Percentiles rank a stretch among this genome's conserved stretches.
Conservation (phyloP, 1,140 invertebrate genomes). For the Pseudomyrmex gracilis region DNA sequence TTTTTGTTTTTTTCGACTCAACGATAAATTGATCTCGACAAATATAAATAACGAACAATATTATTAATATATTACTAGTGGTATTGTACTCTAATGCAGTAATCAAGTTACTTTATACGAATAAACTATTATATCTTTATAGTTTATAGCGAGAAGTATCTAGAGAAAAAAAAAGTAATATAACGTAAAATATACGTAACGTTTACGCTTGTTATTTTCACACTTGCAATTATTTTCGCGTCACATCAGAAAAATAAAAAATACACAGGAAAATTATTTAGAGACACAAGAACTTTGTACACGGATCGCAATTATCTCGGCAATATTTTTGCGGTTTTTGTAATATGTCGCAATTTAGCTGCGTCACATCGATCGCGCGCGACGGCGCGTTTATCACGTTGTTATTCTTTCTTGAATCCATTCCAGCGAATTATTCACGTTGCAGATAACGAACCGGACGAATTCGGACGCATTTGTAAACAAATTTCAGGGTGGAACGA, state of each 20-base stretch:
- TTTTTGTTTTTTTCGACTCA: background rate
- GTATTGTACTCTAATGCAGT: background rate
- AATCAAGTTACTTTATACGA: background rate
- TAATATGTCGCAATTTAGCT: conserved; percentile 16
- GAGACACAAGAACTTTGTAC: conserved; percentile 1
- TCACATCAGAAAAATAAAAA: background rate
- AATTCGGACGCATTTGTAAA: conserved; percentile 47
- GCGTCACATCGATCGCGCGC: conserved; percentile 22
- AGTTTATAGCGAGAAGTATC: background rate
- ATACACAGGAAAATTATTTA: background rate
- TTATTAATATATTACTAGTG: background rate
- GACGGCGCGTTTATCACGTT: conserved; percentile 48
- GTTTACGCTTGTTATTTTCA: conserved; percentile 3
- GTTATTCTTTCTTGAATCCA: conserved; percentile 59
- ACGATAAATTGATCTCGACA: background rate
- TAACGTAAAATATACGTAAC: too few species aligned
- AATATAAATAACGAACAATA: background rate
- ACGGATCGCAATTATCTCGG: conserved; percentile 11
- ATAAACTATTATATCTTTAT: background rate
- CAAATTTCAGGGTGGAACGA: conserved; percentile 59
- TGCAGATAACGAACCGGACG: conserved; percentile 29
- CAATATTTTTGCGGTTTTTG: conserved; percentile 28
- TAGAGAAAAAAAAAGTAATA: background rate
- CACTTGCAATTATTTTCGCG: background rate
- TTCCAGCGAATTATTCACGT: conserved; percentile 47